Evolutionary conservation across 2,888 invertebrate species (phyloP), one percentile per base, ranked within the genome.

Genomic region (Neoitamus cyanurus): DNA sequence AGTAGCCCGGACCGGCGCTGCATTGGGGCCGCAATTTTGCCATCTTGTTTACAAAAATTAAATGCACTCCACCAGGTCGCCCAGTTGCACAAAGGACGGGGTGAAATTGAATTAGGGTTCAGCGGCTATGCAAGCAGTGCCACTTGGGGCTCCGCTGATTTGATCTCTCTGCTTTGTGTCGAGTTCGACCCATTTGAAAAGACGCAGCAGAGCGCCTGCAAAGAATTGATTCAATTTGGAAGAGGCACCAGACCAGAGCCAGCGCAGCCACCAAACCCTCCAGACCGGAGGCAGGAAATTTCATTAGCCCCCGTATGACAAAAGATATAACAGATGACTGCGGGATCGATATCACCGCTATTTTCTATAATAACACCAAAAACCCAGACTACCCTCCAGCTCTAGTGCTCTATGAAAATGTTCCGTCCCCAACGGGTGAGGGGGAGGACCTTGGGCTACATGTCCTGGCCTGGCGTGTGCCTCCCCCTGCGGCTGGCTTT

Each of bases 21-120:
- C 48, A 46, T 11, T 46, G 48, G 78, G 25, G 31, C 20, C 37
- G 25, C 34, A 73, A 15, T 36, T 20, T 75, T 75, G 20, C 42
- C 11, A 37, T 28, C 25, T 75, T 75, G 75, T 75, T 75, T 75
- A 75, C 75, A 75, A 42, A 75, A 58, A 58, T 58, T 70, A 25
- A 25, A 70, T 70, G 70, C 70, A 34, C 70, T 70, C 70, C 70
- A 70, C 30, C n/a, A 30, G 30, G 31, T 3, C 70, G n/a, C 7
- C 31, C 70, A 70, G 70, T 4, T 70, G 70, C n/a, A 70, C 31
- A 31, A 31, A 31, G 70, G 30, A 70, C 13, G 70, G 30, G n/a
- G 6, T 31, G n/a, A 70, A 70, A 70, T 70, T 70, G 70, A 70
- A 34, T 70, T 70, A 70, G 70, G 20, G 58, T 9, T 58, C 0